Conservation (phyloP, 2,113 vertebrate species). For the Caracal caracal region DNA sequence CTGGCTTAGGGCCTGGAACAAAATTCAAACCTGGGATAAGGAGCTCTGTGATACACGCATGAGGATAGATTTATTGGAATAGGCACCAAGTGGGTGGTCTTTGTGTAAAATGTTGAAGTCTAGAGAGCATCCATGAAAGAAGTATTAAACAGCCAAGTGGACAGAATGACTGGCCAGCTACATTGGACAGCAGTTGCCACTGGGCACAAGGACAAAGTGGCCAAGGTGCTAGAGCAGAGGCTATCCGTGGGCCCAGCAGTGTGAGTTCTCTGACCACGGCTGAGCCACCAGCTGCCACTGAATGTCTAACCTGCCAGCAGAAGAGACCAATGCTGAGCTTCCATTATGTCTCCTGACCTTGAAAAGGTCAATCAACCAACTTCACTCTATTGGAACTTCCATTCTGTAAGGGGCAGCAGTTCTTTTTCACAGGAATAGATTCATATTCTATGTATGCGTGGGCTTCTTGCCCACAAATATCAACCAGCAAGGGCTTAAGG, state of each 20-base stretch:
- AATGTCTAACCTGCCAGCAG: background rate
- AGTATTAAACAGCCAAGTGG: background rate
- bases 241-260: background rate
- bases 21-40: background rate
- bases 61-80: too few relatives aligned
- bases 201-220: background rate
- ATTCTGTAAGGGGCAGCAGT: background rate
- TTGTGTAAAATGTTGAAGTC: background rate
- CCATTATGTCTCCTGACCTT: background rate
- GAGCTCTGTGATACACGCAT: background rate
- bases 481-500: background rate
- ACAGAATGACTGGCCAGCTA: background rate
- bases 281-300: background rate
- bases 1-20: background rate
- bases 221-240: background rate
- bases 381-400: background rate
- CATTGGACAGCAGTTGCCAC: background rate
- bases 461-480: background rate
- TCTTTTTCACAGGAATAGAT: background rate
- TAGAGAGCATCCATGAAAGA: background rate
- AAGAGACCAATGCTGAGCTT: background rate
- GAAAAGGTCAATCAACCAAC: too few relatives aligned
- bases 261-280: background rate
- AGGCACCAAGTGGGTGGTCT: background rate
- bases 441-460: background rate